phyloP scores from a whole-genome alignment of 2,113 vertebrate genomes.

The Smithornis capensis region DNA sequence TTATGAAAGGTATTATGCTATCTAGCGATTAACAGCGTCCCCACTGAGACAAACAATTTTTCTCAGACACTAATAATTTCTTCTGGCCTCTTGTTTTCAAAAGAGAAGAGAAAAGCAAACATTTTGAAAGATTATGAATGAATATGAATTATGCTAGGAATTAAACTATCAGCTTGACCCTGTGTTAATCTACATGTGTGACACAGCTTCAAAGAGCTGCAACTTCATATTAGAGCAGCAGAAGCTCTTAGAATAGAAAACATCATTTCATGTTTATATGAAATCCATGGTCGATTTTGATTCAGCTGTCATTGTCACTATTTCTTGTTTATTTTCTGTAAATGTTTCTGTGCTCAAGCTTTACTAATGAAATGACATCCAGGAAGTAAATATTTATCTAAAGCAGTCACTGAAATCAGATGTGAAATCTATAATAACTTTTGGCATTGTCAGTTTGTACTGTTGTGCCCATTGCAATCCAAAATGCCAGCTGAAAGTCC shows the following conservation, averaged over 20 bases:
- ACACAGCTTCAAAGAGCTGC: neutral
- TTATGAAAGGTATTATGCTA: constrained; percentile 45
- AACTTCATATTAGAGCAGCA: neutral
- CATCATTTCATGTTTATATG: neutral
- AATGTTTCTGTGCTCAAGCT: neutral
- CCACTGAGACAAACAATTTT: constrained; percentile 33
- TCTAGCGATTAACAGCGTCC: neutral
- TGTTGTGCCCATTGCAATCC: neutral
- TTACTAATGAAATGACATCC: neutral
- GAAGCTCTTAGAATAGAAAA: neutral
- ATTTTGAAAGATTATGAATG: neutral
- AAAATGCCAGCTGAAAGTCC: neutral
- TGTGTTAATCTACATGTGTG: neutral
- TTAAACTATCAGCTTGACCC: neutral
- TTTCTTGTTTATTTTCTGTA: neutral
- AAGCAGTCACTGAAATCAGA: neutral
- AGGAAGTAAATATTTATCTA: constrained; percentile 4
- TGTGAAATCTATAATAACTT: neutral
- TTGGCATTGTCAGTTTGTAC: neutral
- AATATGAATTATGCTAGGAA: neutral
- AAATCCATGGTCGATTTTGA: neutral
- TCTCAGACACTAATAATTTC: constrained; percentile 7
- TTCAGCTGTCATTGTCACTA: neutral
- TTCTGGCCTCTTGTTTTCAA: neutral
- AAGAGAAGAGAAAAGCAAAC: constrained; percentile 9